A percentile compares a stretch with the other conserved stretches of the same genome.
These are phyloP conservation scores for silkworm (Bombyx mori) DNA, from an alignment of 1,140 invertebrate species.

Conservation along the genomic window DNA sequence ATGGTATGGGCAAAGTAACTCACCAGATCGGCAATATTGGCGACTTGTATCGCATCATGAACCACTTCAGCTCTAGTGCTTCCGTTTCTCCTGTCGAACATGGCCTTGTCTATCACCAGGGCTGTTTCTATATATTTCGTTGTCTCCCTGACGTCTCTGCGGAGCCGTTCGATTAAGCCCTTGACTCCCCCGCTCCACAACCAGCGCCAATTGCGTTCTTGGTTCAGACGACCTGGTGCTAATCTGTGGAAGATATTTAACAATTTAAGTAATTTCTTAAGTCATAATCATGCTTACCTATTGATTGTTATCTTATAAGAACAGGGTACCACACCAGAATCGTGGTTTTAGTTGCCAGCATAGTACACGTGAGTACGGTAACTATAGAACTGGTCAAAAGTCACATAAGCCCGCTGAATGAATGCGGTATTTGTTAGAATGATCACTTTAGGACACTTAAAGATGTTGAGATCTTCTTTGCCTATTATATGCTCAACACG, in stretches of 20 bases:
- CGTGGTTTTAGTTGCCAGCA: no score
- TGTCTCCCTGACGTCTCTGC: conserved; percentile 87
- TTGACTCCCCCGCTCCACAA: conserved; percentile 45
- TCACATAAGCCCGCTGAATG: no score
- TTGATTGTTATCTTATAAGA: no score
- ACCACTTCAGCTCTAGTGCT: conserved; percentile 91
- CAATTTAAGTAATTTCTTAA: no score
- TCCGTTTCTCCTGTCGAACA: conserved; percentile 94
- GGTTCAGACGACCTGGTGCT: conserved; percentile 24
- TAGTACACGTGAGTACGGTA: no score
- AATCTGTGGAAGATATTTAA: conserved; percentile 9
- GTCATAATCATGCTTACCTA: no score
- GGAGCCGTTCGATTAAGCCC: conserved; percentile 40
- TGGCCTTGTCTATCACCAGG: conserved; percentile 91
- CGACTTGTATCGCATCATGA: conserved; percentile 95
- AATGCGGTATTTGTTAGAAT: no score
- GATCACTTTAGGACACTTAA: no score
- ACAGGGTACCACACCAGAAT: no score
- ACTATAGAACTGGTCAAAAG: no score
- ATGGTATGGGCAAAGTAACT: conserved; percentile 38
- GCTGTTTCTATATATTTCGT: conserved; percentile 95
- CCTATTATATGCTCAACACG: no score
- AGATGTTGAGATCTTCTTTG: no score
- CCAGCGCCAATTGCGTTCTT: conserved; percentile 53
- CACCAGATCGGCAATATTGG: conserved; percentile 96